These are phyloP conservation scores for Callimico goeldii DNA, from an alignment of 2,797 vertebrate genomes.

Conservation along the genomic window DNA sequence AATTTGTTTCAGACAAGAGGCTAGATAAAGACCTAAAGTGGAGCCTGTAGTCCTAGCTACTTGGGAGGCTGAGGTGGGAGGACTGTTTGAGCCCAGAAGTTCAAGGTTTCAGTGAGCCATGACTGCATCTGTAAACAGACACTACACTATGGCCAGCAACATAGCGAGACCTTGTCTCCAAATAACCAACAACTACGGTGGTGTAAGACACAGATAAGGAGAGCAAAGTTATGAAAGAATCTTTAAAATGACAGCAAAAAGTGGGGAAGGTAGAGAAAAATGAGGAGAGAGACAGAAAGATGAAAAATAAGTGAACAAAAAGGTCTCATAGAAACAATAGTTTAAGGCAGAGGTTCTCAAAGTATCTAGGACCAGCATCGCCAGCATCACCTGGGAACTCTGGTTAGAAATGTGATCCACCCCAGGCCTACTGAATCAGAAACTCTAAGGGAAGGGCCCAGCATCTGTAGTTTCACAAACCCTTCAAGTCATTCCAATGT, in stretches of 20 bases:
- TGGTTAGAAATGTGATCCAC: neutral
- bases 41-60: neutral
- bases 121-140: neutral
- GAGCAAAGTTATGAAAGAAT: neutral
- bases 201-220: conserved; percentile 3
- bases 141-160: neutral
- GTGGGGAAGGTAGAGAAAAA: fast-evolving
- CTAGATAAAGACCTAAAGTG: conserved; percentile 1
- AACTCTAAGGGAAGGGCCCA: neutral
- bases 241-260: neutral
- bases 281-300: neutral
- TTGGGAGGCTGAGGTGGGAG: neutral
- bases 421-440: neutral
- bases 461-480: neutral
- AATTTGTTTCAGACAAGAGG: conserved; percentile 33
- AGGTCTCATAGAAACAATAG: neutral
- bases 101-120: neutral
- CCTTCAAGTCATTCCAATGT: neutral
- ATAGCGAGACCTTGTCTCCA: neutral
- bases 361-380: neutral
- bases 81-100: neutral
- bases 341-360: neutral
- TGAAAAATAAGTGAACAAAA: neutral
- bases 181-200: neutral
- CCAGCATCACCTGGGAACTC: neutral